These are phyloP conservation scores for Ganaspis brasiliensis DNA, from an alignment of 2,888 invertebrate genomes.

Conservation along the genomic window DNA sequence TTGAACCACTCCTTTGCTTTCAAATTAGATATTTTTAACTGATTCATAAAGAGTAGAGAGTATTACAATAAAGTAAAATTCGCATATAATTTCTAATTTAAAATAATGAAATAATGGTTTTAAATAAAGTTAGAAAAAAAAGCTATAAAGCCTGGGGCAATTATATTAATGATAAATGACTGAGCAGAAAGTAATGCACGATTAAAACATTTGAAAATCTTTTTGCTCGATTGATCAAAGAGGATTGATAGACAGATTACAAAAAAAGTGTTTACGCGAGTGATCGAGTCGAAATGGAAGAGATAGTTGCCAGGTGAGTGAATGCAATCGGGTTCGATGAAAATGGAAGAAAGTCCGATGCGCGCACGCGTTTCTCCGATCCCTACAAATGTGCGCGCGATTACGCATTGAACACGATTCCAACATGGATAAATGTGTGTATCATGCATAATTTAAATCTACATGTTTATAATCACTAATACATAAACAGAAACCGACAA, in stretches of 20 bases:
- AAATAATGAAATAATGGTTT: too few relatives aligned
- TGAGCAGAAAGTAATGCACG: not conserved
- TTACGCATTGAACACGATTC: constrained; percentile 29
- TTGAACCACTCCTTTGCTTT: too few relatives aligned
- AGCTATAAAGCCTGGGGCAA: not conserved
- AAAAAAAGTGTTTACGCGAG: constrained; percentile 35
- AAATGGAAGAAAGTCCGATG: constrained; percentile 56
- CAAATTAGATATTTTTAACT: too few relatives aligned
- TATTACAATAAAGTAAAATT: too few relatives aligned
- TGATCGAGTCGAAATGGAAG: constrained; percentile 50
- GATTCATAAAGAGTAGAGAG: too few relatives aligned
- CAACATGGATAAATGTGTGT: constrained; percentile 37
- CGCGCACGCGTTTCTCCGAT: constrained; percentile 35
- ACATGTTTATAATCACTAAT: not conserved
- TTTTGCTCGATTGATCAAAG: constrained; percentile 30
- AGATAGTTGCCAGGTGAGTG: constrained; percentile 62
- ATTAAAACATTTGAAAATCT: constrained; percentile 4
- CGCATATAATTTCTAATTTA: too few relatives aligned
- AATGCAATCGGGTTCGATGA: constrained; percentile 59
- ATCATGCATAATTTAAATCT: constrained; percentile 21
- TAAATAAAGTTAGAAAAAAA: too few relatives aligned
- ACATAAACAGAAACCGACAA: constrained; percentile 18
- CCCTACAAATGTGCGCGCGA: constrained; percentile 29
- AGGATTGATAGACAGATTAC: constrained; percentile 21
- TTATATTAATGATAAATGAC: not conserved